Conservation (phyloP, 2,888 invertebrate genomes). For the Oithona nana region DNA sequence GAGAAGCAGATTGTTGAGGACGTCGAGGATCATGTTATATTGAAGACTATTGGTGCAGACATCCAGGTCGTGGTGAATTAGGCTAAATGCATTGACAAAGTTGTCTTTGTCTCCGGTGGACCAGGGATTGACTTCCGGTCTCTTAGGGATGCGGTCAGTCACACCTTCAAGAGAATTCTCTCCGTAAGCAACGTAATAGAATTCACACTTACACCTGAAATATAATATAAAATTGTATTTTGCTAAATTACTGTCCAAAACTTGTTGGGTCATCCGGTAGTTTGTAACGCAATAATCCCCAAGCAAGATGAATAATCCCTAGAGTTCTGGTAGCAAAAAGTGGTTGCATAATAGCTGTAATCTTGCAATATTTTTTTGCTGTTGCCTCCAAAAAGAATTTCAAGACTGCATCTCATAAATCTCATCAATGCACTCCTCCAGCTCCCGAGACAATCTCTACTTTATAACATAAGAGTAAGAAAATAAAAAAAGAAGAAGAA, state of each 20-base stretch:
- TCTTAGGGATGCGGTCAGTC: slow-evolving; percentile 43
- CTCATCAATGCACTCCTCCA: too few species aligned
- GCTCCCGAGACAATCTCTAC: background rate
- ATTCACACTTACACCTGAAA: slow-evolving; percentile 90
- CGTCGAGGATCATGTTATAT: slow-evolving; percentile 91
- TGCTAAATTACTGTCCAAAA: too few species aligned
- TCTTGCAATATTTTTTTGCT: too few species aligned
- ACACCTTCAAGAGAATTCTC: slow-evolving; percentile 50
- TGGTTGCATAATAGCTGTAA: too few species aligned
- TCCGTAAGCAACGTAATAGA: slow-evolving; percentile 87
- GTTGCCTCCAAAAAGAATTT: too few species aligned
- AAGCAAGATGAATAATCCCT: too few species aligned
- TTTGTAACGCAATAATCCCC: too few species aligned
- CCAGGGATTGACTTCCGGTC: slow-evolving; percentile 41
- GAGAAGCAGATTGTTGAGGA: slow-evolving; percentile 86
- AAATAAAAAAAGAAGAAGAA: background rate
- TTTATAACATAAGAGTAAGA: background rate
- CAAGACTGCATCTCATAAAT: too few species aligned
- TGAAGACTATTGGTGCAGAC: slow-evolving; percentile 70
- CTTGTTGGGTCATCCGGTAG: too few species aligned
- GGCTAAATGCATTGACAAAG: slow-evolving; percentile 85
- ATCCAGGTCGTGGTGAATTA: slow-evolving; percentile 95
- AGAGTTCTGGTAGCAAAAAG: too few species aligned
- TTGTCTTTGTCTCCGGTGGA: slow-evolving; percentile 47
- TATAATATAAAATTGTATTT: too few species aligned